These are phyloP conservation scores for Perca schrenkii DNA, from an alignment of 2,113 vertebrate species.

Conservation along the genomic window DNA sequence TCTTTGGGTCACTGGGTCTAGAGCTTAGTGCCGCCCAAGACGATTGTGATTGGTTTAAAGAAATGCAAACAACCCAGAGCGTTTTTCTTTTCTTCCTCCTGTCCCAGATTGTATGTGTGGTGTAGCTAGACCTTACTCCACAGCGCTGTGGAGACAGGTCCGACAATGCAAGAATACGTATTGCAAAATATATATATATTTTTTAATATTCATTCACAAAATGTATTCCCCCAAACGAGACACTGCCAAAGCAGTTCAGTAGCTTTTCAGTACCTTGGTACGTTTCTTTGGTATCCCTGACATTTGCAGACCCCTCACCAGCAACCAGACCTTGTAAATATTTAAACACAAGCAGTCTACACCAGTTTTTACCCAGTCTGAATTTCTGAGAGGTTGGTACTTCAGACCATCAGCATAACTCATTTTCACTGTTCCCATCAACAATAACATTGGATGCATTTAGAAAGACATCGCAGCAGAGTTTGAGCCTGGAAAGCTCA, in stretches of 20 bases:
- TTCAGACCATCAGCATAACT: not conserved
- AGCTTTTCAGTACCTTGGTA: not conserved
- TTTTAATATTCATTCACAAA: not conserved
- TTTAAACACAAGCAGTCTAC: constrained; percentile 16
- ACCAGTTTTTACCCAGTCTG: constrained; percentile 27
- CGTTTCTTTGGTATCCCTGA: constrained; percentile 11
- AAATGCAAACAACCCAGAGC: too few species aligned
- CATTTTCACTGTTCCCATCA: constrained; percentile 9
- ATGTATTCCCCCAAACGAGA: not conserved
- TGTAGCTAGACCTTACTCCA: too few species aligned
- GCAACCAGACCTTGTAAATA: not conserved
- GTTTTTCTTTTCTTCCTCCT: too few species aligned
- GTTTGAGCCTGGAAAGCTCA: not conserved
- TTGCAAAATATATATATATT: too few species aligned
- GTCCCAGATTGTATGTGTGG: too few species aligned
- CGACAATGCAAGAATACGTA: too few species aligned
- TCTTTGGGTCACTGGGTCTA: too few species aligned
- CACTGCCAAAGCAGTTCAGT: not conserved
- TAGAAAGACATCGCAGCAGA: not conserved
- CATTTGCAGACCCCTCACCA: constrained; percentile 21
- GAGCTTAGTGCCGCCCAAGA: too few species aligned
- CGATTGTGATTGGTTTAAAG: too few species aligned
- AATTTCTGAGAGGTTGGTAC: constrained; percentile 14
- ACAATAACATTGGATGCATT: constrained; percentile 4
- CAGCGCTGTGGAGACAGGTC: too few species aligned